A percentile compares a stretch with the other conserved stretches of the same genome.
These are phyloP conservation scores for Lepeophtheirus nordmannii DNA, from an alignment of 2,888 invertebrate genomes.

Conservation along the genomic window DNA sequence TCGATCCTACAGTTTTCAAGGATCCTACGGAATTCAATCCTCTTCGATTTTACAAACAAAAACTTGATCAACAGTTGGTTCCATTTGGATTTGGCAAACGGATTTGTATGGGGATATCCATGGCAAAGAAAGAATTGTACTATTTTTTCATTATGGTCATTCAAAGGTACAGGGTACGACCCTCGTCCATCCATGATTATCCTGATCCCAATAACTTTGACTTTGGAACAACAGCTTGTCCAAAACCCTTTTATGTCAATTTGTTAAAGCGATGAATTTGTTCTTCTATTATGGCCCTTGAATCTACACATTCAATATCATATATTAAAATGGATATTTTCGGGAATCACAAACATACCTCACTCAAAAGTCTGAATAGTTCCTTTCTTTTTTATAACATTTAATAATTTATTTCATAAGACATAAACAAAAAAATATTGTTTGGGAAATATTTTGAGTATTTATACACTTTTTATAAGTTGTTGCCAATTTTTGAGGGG, in stretches of 20 bases:
- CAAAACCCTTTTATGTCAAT: background rate
- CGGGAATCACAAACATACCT: too few relatives aligned
- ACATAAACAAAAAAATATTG: too few relatives aligned
- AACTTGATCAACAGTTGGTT: background rate
- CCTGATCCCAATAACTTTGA: background rate
- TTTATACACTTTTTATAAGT: too few relatives aligned
- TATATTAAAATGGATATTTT: too few relatives aligned
- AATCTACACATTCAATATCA: too few relatives aligned
- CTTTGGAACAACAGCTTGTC: conserved; percentile 1
- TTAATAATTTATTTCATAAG: too few relatives aligned
- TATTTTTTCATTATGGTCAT: conserved; percentile 4
- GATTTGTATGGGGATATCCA: conserved; percentile 16
- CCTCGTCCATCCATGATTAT: background rate
- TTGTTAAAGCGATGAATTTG: background rate
- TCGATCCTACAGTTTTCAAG: background rate
- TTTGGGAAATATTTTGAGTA: too few relatives aligned
- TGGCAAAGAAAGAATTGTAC: conserved; percentile 19
- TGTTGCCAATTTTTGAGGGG: too few relatives aligned
- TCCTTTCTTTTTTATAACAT: too few relatives aligned
- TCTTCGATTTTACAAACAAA: background rate
- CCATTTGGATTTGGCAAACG: conserved; percentile 11
- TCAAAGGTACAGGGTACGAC: background rate
- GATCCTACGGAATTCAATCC: background rate
- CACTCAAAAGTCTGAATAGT: too few relatives aligned
- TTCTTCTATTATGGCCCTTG: too few relatives aligned